Conservation (phyloP, 2,113 vertebrate species). For the Emydura subglobosa region DNA sequence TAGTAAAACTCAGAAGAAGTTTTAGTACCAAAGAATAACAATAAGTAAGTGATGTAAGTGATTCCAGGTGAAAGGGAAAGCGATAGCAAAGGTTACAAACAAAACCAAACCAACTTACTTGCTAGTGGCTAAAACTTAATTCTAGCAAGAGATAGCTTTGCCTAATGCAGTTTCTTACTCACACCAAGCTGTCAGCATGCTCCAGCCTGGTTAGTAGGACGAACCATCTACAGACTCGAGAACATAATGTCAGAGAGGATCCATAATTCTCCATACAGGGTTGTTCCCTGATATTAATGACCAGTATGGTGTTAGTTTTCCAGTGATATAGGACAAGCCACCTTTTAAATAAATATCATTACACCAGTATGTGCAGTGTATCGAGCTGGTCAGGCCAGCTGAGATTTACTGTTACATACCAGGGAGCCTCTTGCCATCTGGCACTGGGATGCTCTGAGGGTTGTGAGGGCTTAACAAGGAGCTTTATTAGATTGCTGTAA, state of each 20-base stretch:
- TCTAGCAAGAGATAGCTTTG: neutral
- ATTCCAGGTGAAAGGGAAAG: neutral
- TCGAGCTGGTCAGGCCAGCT: neutral
- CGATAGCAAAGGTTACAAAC: neutral
- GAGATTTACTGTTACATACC: neutral
- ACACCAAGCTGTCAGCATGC: neutral
- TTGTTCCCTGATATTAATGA: neutral
- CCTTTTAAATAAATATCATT: neutral
- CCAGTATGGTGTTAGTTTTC: neutral
- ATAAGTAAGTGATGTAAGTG: neutral
- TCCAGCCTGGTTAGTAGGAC: neutral
- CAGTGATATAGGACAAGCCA: neutral
- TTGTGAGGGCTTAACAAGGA: neutral
- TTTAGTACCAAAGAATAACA: neutral
- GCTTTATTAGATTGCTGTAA: constrained; percentile 24
- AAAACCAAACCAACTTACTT: neutral
- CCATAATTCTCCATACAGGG: neutral
- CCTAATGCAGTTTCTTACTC: neutral
- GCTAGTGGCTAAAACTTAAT: neutral
- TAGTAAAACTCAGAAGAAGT: no score
- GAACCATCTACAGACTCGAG: neutral
- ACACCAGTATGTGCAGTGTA: neutral
- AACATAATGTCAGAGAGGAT: neutral
- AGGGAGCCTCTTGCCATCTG: neutral
- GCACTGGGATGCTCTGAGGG: neutral